Percentiles rank a stretch among this genome's conserved stretches.
Evolutionary conservation across 2,797 vertebrate genomes (phyloP).

Genomic region (Eutrigla gurnardus): DNA sequence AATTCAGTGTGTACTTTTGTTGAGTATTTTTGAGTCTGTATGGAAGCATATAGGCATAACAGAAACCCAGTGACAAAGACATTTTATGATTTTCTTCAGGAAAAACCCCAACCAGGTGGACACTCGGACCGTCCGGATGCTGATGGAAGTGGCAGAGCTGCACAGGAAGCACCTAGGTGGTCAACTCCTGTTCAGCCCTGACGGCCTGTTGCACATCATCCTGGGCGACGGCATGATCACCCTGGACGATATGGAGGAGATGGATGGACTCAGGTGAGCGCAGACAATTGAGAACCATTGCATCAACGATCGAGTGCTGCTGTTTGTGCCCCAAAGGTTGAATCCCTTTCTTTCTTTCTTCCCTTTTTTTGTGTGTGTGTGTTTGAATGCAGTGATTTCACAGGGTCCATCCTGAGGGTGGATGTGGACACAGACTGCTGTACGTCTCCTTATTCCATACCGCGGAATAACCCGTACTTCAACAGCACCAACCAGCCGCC

Average conservation of each 20-base stretch:
- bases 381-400: constrained; percentile 92
- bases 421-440: constrained; percentile 94
- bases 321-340: constrained; percentile 8
- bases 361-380: constrained; percentile 32
- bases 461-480: constrained; percentile 95
- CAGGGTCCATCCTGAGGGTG: constrained; percentile 94
- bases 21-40: neutral
- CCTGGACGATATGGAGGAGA: constrained; percentile 99
- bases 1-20: neutral
- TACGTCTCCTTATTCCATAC: constrained; percentile 91
- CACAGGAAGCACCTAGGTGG: constrained; percentile 97
- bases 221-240: constrained; percentile 99
- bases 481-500: constrained; percentile 99
- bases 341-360: constrained; percentile 16
- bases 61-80: neutral
- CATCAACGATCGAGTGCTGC: neutral
- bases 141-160: constrained; percentile 97
- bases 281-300: neutral
- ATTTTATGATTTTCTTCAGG: constrained; percentile 71
- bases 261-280: constrained; percentile 97
- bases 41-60: neutral
- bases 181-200: constrained; percentile 93
- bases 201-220: constrained; percentile 94
- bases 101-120: constrained; percentile 98
- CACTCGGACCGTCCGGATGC: constrained; percentile 89